These are phyloP conservation scores for Enteromius fasciolatus DNA, from an alignment of 2,797 vertebrate species.

Conservation along the genomic window DNA sequence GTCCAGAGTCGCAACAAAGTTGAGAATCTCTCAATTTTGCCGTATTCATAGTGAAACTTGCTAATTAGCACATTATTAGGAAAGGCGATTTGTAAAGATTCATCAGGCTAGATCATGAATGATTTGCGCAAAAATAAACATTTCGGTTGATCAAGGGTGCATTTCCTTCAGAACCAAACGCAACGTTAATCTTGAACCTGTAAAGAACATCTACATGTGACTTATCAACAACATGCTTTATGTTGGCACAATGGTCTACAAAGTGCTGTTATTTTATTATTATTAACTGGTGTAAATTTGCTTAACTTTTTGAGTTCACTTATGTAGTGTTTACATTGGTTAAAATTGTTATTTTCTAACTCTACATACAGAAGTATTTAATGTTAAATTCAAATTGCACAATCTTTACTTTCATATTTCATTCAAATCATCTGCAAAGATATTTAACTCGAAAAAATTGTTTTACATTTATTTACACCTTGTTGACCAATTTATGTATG, in stretches of 20 bases:
- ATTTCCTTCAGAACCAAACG: no score
- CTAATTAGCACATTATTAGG: no score
- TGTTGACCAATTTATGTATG: neutral
- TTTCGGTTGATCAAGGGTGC: no score
- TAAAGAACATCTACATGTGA: constrained; percentile 8
- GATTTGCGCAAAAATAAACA: no score
- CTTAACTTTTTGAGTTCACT: constrained; percentile 11
- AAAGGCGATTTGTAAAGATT: no score
- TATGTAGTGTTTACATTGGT: constrained; percentile 8
- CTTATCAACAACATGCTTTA: constrained; percentile 2
- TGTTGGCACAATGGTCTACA: neutral
- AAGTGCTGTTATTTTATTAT: neutral
- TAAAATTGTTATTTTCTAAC: neutral
- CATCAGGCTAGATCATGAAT: no score
- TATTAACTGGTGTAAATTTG: neutral
- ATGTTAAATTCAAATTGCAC: neutral
- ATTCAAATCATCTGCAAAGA: neutral
- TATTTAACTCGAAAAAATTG: neutral
- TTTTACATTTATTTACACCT: neutral
- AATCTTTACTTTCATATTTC: neutral
- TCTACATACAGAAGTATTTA: constrained; percentile 6
- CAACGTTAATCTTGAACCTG: neutral
- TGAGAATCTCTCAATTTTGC: no score
- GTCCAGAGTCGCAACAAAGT: no score
- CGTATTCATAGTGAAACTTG: no score